Base-by-base conservation (phyloP, 2,888 invertebrate genomes). In the Tholera decimalis region DNA sequence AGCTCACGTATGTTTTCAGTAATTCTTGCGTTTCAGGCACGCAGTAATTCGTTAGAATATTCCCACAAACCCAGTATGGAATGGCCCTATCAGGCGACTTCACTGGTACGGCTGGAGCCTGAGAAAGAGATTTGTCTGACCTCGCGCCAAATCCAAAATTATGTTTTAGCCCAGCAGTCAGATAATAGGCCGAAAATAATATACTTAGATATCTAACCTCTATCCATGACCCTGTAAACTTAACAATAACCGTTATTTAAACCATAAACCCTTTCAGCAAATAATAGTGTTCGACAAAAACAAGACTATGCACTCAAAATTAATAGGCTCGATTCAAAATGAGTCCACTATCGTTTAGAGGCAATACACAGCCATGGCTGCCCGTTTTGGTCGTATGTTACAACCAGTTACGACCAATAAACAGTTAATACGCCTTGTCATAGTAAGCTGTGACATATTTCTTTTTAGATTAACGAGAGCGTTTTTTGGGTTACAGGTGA, bases 401-500 rank as follows among this genome's bases (percentile, higher is more conserved):
- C 37, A 20, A 41, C n/a, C 39, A 57, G 41, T 77, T 49, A 77
- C 54, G 62, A 39, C 62, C 64, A 57, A 67, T 79, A 66, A 74
- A 63, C 43, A 20, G 30, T 55, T 67, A 56, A 73, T 67, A 54
- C 53, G 24, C 26, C 49, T 47, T 50, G 26, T 64, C 59, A 73
- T 81, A 74, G 78, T 15, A 26, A 33, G 24, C 30, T 43, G 56
- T 62, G 55, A 64, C 54, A 69, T 59, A 59, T 75, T 53, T 73
- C 53, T 73, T 63, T 57, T 50, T 47, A 60, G 51, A 65, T 61
- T 57, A 66, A 71, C 60, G 71, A 70, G 18, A 8, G 39, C 22
- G n/a, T n/a, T 71, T 67, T 63, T 79, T 59, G 28, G 69, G 69
- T 74, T 81, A 66, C 61, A 76, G 77, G 77, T 80, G 39, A 53